Base-by-base conservation (phyloP, 2,888 invertebrate species). In the Drepanosiphum platanoidis region DNA sequence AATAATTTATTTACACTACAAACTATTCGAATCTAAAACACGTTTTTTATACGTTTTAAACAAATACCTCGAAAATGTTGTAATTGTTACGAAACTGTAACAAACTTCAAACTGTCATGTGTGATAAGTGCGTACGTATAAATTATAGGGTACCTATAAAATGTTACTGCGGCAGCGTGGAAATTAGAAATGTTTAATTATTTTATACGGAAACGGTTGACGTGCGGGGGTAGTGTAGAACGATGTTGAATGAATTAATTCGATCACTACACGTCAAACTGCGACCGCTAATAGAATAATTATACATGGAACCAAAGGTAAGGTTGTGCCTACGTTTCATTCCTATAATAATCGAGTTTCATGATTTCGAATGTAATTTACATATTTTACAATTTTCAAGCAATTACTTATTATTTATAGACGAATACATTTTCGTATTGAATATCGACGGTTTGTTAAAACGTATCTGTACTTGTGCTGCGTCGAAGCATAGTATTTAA, bases 181-280 rank as follows among this genome's bases (percentile, higher is more conserved):
- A 36, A 13, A 61, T 27, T 36, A 18, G 34, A n/a, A 11, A 27
- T 75, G 52, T 18, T 52, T 52, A 52, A 52, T 34, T 36, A 64
- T 78, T 78, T 42, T 78, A 22, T 30, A 78, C 22, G 3, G 30
- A 13, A 78, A 39, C 36, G 2, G 77, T 22, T 18, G 77, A 78
- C 30, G 64, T 39, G 78, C 42, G 52, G 52, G 78, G 78, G 78
- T 18, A 64, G 78, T 5, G 22, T 42, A 64, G 42, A 64, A 64
- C 64, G 71, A 42, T 42, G 42, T 30, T 8, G 36, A 58, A 58
- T 8, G 36, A 58, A 58, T 61, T 61, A 75, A 75, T 46, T 22
- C 58, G 75, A 58, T 58, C 75, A 4, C 27, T 32, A 27, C 58
- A 77, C 58, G 75, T 36, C 27, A 77, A 46, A 32, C 74, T 74